Base-by-base conservation (phyloP, 2,797 vertebrate species). In the Smutsia gigantea region DNA sequence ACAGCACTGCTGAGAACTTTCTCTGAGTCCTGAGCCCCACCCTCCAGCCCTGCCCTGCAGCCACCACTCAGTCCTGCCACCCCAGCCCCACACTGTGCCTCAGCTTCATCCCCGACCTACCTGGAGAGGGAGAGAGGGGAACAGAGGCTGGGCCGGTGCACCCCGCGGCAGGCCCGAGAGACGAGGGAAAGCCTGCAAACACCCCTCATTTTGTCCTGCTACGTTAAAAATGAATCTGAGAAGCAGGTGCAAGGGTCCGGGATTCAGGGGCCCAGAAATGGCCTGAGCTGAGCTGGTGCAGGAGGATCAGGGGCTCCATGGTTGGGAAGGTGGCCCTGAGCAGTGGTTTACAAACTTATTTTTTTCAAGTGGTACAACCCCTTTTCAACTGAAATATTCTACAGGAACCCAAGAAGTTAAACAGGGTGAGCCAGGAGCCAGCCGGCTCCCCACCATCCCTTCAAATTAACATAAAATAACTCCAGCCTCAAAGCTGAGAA, bases 141-240 rank as follows among this genome's bases (percentile, higher is more conserved):
- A 4, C 2, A 9, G 39, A 3, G 53, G 23, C 37, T 0, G 17
- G 25, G 55, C 13, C 9, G 6, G 7, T 9, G 2, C 9, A 42
- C 27, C 12, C 37, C 19, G 49, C 61, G 10, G 3, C 55, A 61
- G 68, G 39, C 59, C 57, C 13, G 11, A 49, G 23, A 21, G 23
- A 4, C 29, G 42, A 69, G 51, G n/a, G 25, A 19, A 14, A 1
- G n/a, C 37, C 59, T 77, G 17, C 31, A 49, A 5, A 12, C 1
- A 27, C 29, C 49, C 83, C 10, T 3, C 53, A 46, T 23, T 57
- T n/a, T 23, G 29, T 27, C 14, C 85, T 12, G 0, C n/a, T 42
- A 3, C 11, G 5, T 13, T 13, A 53, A 61, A 21, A 51, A 19
- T 51, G 42, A 8, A 13, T 8, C 49, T 2, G 4, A 49, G 72